Base-by-base conservation (phyloP, 1,140 invertebrate genomes). In the Drosophila grimshawi region DNA sequence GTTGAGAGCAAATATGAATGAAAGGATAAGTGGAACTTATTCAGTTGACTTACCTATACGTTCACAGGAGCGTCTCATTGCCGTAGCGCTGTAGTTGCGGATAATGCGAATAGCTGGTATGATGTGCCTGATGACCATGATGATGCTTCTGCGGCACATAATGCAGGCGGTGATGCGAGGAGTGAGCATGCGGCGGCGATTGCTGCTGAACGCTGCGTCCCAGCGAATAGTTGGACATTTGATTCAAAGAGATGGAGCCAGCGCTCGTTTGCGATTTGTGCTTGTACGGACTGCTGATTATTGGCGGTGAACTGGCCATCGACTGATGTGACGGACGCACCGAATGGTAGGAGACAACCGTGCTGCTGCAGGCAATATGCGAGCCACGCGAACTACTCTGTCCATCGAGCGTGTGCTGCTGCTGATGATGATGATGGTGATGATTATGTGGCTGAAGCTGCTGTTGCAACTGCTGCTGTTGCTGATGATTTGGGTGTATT, bases 301-400 rank as follows among this genome's bases (percentile, higher is more conserved):
- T 35, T n/a, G 77, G 43, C 0, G 83, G 76, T 29, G 75, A 71
- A 43, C 85, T 89, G 41, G 57, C 66, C 77, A 88, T 48, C 0
- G 76, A 81, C 43, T 78, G 78, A 60, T 82, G 78, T 39, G 81
- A 83, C 1, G 82, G 82, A 7, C 89, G 80, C 52, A 92, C 81
- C 33, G 91, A 89, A 49, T 92, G 91, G 57, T 92, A 92, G 5
- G 90, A 92, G 37, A 83, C 79, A 0, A 89, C 85, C 2, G 92
- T 73, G 69, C 78, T 76, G 55, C 56, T 80, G 64, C 75, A 75
- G 2, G 82, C 80, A 6, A 75, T 67, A 32, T 91, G 83, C 0
- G 85, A 89, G 45, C 77, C 76, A 33, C 83, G 69, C n/a, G 73
- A 90, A 53, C 83, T 88, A 48, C 80, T 89, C 51, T 78, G 75